Evolutionary conservation across 2,888 invertebrate species (phyloP).

Genomic region (Tetheella fluctuosa): DNA sequence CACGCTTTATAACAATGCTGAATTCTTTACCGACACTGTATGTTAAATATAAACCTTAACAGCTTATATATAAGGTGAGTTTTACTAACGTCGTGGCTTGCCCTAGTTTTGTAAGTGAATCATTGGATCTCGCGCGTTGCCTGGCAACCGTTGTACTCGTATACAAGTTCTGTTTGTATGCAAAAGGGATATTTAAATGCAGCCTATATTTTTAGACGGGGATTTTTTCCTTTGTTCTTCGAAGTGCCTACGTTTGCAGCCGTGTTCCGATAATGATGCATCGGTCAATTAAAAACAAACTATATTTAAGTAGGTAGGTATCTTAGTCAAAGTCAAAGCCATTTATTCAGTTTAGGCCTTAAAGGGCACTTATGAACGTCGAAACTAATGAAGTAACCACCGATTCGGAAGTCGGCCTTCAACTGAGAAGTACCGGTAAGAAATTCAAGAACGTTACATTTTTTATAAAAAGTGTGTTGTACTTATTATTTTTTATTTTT

Average conservation of each 20-base stretch:
- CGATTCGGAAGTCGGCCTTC: too few relatives aligned
- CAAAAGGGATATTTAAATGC: background rate
- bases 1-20: background rate
- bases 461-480: too few relatives aligned
- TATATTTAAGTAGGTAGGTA: too few relatives aligned
- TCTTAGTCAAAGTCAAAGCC: too few relatives aligned
- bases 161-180: slow-evolving; percentile 5
- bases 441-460: too few relatives aligned
- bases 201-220: background rate
- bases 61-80: background rate
- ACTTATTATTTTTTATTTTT: too few relatives aligned
- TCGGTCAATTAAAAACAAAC: background rate
- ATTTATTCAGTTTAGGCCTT: too few relatives aligned
- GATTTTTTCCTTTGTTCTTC: background rate
- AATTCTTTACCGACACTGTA: background rate
- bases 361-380: too few relatives aligned
- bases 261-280: background rate
- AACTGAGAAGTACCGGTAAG: too few relatives aligned
- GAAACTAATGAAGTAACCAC: too few relatives aligned
- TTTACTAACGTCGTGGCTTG: background rate
- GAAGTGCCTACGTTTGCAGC: background rate
- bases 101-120: slow-evolving; percentile 1
- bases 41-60: background rate
- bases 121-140: slow-evolving; percentile 11
- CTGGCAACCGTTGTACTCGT: slow-evolving; percentile 7